A percentile compares a stretch with the other conserved stretches of the same genome.
Conservation (phyloP, 2,888 invertebrate genomes). For the Athalia circularis region DNA sequence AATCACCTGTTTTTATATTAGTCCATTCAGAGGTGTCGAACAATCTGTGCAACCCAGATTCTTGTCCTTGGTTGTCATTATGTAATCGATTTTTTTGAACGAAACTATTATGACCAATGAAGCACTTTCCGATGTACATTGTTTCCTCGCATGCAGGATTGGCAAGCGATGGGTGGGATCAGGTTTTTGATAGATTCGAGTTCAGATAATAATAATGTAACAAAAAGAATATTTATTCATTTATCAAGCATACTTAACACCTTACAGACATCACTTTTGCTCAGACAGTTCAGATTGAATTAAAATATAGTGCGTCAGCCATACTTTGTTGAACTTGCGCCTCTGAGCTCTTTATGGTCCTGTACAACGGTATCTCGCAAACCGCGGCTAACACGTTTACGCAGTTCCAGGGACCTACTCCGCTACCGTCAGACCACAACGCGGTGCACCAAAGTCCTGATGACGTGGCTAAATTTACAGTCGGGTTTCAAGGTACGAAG, state of each 20-base stretch:
- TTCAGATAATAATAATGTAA: too few species aligned
- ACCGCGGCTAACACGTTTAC: neutral
- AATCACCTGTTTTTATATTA: neutral
- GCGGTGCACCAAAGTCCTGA: conserved; percentile 9
- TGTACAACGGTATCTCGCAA: conserved; percentile 30
- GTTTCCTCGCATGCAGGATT: neutral
- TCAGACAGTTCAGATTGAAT: neutral
- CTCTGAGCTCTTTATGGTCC: neutral
- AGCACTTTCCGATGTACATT: conserved; percentile 8
- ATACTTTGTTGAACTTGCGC: neutral
- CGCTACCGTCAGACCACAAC: conserved; percentile 19
- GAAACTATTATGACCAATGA: conserved; percentile 16
- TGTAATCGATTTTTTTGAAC: conserved; percentile 11
- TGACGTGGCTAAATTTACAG: neutral
- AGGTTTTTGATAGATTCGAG: too few species aligned
- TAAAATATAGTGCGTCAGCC: neutral
- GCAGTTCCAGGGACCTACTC: conserved; percentile 33
- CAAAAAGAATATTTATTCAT: too few species aligned
- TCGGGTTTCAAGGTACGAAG: conserved; percentile 30
- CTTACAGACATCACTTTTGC: too few species aligned
- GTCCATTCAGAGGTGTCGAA: conserved; percentile 5
- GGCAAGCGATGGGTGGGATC: too few species aligned
- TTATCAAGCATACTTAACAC: too few species aligned
- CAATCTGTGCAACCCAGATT: neutral
- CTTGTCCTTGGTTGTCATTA: neutral